phyloP scores from a whole-genome alignment of 2,113 vertebrate species.

The Nansenia antarctica region DNA sequence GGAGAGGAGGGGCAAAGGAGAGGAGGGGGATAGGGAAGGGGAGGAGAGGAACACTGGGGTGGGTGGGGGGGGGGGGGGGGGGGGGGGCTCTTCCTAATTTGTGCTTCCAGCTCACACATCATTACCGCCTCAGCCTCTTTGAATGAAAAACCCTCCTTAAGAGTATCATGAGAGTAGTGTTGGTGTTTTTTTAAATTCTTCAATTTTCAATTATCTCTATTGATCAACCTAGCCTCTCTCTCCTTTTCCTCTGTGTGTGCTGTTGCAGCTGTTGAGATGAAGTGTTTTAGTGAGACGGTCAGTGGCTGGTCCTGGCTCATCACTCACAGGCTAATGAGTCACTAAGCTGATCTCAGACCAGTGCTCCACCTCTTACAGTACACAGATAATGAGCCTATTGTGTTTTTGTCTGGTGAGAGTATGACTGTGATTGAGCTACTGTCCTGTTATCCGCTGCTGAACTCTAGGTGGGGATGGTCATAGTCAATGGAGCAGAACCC shows the following conservation, averaged over 20 bases:
- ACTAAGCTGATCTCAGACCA: not conserved
- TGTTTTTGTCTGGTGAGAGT: not conserved
- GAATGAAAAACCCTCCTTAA: not conserved
- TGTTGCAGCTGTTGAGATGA: not conserved
- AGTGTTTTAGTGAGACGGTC: not conserved
- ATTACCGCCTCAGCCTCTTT: not conserved
- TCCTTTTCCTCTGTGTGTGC: not conserved
- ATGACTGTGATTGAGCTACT: not conserved
- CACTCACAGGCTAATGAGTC: not conserved
- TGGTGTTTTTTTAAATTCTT: not conserved
- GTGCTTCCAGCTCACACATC: not conserved
- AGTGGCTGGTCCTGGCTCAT: not conserved
- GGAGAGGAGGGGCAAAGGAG: slow-evolving; percentile 27
- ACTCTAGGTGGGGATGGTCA: slow-evolving; percentile 29
- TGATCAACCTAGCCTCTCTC: too few species aligned
- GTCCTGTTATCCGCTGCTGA: not conserved
- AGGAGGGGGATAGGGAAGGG: not conserved
- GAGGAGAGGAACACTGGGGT: not conserved
- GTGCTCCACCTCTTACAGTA: not conserved
- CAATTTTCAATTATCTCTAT: too few species aligned
- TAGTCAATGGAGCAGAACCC: slow-evolving; percentile 31
- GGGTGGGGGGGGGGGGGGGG: not conserved
- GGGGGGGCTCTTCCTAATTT: too few species aligned
- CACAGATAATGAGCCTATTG: not conserved
- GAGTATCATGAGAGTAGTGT: not conserved